Base-by-base conservation (phyloP, 2,797 vertebrate genomes). In the Pseudomugil tenellus region DNA sequence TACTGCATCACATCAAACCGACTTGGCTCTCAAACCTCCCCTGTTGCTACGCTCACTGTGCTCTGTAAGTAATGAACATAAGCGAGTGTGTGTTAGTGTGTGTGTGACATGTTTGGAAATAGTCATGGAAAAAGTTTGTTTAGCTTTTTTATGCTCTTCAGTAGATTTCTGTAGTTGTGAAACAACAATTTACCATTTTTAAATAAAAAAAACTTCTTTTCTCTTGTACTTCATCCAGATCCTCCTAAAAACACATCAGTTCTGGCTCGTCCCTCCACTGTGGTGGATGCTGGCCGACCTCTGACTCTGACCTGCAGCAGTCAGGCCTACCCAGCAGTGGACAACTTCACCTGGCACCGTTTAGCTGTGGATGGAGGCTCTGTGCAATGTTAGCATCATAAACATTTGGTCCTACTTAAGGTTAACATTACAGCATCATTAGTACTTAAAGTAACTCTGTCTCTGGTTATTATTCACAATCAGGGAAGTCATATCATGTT, bases 261-360 rank as follows among this genome's bases (percentile, higher is more conserved):
- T 57, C 82, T 91, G 74, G 93, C 93, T 35, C 92, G 83, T 55
- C 93, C 94, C 63, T 94, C 94, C 63, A 87, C 84, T 41, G 94
- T 94, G 89, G 93, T 95, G 69, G 93, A 94, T 4, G 92, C 92
- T 0, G 94, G 94, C 4, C 87, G 90, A 65, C 91, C 93, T 34
- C 59, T 95, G 90, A 95, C 93, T 35, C 79, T 95, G 75, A 94
- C 91, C 79, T 95, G 94, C 84, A 93, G 91, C 83, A 94, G 93
- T 70, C 92, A 94, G 80, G 93, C 92, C 9, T 92, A 94, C 83
- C 93, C 93, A 0, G 93, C 90, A 0, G 94, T 94, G 68, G 93
- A 94, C 75, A 94, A 94, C 92, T 95, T 93, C 83, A 95, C 93
- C 32, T 95, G 94, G 94, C 92, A 94, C 58, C 84, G 89, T 37